Base-by-base conservation (phyloP, 2,888 invertebrate genomes). In the Chaetogeoica ovagalla region DNA sequence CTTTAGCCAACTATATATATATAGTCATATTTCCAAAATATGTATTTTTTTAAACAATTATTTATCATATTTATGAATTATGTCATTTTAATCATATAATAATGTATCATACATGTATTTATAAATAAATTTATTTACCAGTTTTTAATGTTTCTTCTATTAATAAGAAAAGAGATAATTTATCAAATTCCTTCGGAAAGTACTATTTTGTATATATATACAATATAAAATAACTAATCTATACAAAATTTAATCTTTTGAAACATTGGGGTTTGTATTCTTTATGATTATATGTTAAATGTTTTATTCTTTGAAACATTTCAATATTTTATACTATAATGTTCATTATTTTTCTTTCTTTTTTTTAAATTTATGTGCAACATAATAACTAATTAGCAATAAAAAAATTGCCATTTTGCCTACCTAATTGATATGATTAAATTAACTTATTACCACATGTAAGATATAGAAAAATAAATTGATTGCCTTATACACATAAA, bases 11-110 rank as follows among this genome's bases (percentile, higher is more conserved):
- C 62, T 69, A 52, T 68, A 62, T 60, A 68, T 59, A 69, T 70
- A 74, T 76, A 76, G 59, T 68, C 57, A 77, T 60, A 52, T 77
- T 69, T 77, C 37, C 21, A 52, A 60, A 17, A 60, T 21, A 19
- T 69, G 59, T 77, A 69, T 77, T 77, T 77, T 77, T 77, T 69
- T 77, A 77, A 77, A 48, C 37, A 62, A 69, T 76, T 76, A 60
- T 60, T 69, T 69, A 77, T 77, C 69, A 37, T 77, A 69, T 77
- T 77, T 76, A 69, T 60, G 48, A 69, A 69, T 68, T 68, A 68
- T 76, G 15, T 77, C 21, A 77, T 77, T 77, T 69, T 77, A 69
- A 68, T 77, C 60, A 37, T 69, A 62, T 69, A 77, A 48, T 62
- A 60, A 69, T 77, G 77, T 77, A 77, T 69, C 52, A 77, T 77